Base-by-base conservation (phyloP, 2,888 invertebrate species). In the Zhuqinia jingwanae region DNA sequence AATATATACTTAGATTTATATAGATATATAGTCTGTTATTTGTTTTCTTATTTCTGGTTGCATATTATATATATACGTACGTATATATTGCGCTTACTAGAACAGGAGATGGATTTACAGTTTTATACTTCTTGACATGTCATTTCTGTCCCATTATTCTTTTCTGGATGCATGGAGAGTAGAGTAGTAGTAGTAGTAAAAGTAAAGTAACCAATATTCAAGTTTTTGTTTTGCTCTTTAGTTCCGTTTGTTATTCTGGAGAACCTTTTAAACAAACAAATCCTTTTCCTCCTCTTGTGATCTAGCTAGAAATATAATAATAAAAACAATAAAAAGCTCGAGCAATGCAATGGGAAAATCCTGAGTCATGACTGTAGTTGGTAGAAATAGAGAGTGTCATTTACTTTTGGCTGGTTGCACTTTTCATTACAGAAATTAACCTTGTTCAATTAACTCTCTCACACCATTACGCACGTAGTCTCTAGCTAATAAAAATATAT, bases 81-180 rank as follows among this genome's bases (percentile, higher is more conserved):
- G n/a, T n/a, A n/a, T 47, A 65, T 84, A 53, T 70, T 85, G 47
- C 25, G 77, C 56, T 68, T 70, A 78, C 60, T 79, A 75, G 20
- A 73, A 79, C 50, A 75, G 63, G 78, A 78, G 85, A 78, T 85
- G 60, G 60, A 85, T 85, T 78, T 85, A 60, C 47, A 47, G 42
- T 85, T 73, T 78, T n/a, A 78, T 78, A 30, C 78, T 58, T 36
- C 78, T 53, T 84, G 78, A 78, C 78, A 78, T 85, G 70, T 70
- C 85, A 85, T 70, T 78, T 85, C 15, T 11, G 45, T 56, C 65
- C 53, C 65, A 65, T 79, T 80, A 30, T 47, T 60, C 77, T 75
- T 30, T 42, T 58, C 56, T 45, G 27, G 8, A 22, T 56, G 20
- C 36, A 30, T 30, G 78, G 47, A 50, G 20, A 30, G 56, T 45